Conservation (phyloP, 2,113 vertebrate genomes). For the Otis tarda region DNA sequence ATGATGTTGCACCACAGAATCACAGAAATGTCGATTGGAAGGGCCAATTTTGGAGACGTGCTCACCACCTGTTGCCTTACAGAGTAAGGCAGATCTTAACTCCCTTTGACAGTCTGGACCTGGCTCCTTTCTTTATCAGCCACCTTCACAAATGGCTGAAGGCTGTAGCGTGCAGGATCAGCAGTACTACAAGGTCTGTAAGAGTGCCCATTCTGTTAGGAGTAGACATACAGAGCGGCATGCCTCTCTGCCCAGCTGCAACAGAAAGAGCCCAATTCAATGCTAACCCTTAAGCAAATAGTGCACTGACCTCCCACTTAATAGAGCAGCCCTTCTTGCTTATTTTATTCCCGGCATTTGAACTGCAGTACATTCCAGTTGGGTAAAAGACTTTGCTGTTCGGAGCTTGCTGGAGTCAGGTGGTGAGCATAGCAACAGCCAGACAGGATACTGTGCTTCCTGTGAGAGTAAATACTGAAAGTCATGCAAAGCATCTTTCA, state of each 20-base stretch:
- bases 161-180: neutral
- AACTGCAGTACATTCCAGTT: conserved; percentile 49
- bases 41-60: neutral
- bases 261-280: neutral
- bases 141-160: neutral
- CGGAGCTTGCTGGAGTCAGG: conserved; percentile 73
- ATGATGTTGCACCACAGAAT: neutral
- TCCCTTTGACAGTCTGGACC: neutral
- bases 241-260: neutral
- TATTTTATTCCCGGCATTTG: conserved; percentile 38
- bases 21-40: neutral
- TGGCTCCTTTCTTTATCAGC: neutral
- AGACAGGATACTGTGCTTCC: conserved; percentile 86
- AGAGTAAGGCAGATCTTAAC: neutral
- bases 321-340: conserved; percentile 32
- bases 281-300: neutral
- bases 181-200: neutral
- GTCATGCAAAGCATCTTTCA: conserved; percentile 57
- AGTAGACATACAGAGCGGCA: rapidly evolving
- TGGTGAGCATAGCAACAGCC: conserved; percentile 71
- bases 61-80: neutral
- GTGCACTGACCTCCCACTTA: neutral
- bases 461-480: conserved; percentile 72
- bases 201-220: neutral
- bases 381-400: conserved; percentile 70